Base-by-base conservation (phyloP, 2,888 invertebrate species). In the Aporophyla nigra region DNA sequence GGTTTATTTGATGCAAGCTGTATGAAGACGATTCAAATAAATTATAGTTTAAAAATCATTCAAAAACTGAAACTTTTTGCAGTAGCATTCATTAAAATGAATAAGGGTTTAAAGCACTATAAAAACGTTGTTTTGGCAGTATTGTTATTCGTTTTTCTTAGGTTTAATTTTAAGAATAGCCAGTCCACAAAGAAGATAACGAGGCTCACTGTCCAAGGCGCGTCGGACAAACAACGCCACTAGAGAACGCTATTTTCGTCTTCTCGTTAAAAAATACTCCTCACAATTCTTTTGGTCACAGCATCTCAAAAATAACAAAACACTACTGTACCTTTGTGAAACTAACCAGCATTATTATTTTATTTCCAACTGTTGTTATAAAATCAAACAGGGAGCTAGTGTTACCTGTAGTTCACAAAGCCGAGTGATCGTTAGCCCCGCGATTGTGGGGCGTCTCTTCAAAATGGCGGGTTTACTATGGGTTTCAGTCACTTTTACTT, bases 351-450 rank as follows among this genome's bases (percentile, higher is more conserved):
- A 21, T 84, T 84, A 68, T 83, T 85, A 81, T 85, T 77, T 81
- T 77, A 65, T 83, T 74, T 54, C 12, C 40, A 46, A 24, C n/a
- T 59, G 53, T 73, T 81, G 76, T 67, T 67, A 24, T 58, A 19
- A 75, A 83, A 83, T 77, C 85, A 85, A 83, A 81, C 43, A 62
- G 24, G 61, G 24, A 1, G 14, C 7, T 19, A 71, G 43, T 73
- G 70, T 71, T 54, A 80, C 82, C 70, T 67, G 49, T 19, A 40
- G 24, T 61, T 46, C 67, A 77, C 86, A 87, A 87, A 86, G 84
- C 71, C 65, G 19, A 85, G 83, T 77, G 87, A 87, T 86, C 82
- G 87, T 86, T 86, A 86, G 86, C 68, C 27, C 4, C 67, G 74
- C 78, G 74, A 72, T 84, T 77, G 81, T 74, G 62, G 67, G 85